Evolutionary conservation across 1,140 invertebrate genomes (phyloP).

Genomic region (Sycophaga agraensis): DNA sequence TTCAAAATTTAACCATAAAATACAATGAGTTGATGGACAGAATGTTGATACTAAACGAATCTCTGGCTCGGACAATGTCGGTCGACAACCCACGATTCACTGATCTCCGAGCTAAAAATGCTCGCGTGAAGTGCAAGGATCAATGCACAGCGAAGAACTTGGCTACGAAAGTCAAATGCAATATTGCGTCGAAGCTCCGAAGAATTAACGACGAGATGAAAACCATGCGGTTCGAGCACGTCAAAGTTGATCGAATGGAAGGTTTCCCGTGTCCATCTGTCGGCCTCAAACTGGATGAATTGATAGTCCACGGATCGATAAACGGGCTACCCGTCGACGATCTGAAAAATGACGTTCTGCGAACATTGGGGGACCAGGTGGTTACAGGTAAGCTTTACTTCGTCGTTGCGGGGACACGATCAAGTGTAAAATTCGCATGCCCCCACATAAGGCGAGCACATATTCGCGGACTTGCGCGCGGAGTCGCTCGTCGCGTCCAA

Average conservation of each 20-base stretch:
- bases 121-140: constrained; percentile 31
- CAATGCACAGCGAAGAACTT: constrained; percentile 29
- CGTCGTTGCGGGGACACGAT: no score
- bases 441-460: constrained; percentile 32
- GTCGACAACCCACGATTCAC: neutral
- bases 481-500: constrained; percentile 23
- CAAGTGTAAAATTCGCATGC: no score
- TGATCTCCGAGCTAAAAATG: neutral
- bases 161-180: neutral
- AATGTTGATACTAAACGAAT: neutral
- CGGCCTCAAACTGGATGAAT: constrained; percentile 34
- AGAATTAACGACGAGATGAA: neutral
- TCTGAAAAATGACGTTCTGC: constrained; percentile 37
- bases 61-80: neutral
- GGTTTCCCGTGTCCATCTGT: constrained; percentile 39
- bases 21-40: constrained; percentile 21
- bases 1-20: constrained; percentile 27
- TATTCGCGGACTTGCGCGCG: constrained; percentile 20
- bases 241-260: constrained; percentile 29
- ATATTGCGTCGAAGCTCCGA: neutral
- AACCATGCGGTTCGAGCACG: constrained; percentile 14
- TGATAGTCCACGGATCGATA: constrained; percentile 33
- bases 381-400: constrained; percentile 33
- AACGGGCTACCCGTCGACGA: constrained; percentile 37
- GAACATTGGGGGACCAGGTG: constrained; percentile 39